Percentiles rank a stretch among this genome's conserved stretches.
Conservation (phyloP, 2,113 vertebrate species). For the Calidris pugnax region DNA sequence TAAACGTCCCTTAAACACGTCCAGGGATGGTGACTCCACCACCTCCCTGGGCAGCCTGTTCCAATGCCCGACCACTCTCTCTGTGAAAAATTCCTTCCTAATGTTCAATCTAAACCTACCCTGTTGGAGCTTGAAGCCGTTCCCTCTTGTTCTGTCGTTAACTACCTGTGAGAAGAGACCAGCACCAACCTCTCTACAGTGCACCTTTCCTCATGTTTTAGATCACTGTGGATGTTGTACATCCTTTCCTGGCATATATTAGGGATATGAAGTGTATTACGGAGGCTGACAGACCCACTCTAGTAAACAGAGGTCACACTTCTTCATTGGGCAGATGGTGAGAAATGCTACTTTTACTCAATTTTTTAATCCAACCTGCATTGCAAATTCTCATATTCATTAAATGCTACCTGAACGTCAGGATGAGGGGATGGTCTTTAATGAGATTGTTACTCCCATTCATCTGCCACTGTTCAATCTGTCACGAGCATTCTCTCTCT, state of each 20-base stretch:
- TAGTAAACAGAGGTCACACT: not conserved
- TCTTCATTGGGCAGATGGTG: not conserved
- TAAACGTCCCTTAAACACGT: no score
- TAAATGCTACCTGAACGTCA: not conserved
- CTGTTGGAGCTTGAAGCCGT: no score
- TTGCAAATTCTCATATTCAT: not conserved
- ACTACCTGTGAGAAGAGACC: no score
- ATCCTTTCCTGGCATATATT: not conserved
- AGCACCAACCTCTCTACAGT: no score
- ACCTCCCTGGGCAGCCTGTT: no score
- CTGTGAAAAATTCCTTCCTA: no score
- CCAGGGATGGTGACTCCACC: no score
- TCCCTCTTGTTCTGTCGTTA: no score
- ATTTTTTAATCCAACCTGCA: not conserved
- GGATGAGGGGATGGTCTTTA: not conserved
- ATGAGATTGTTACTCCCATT: not conserved
- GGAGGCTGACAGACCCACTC: not conserved
- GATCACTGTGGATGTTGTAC: not conserved
- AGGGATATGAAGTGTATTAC: not conserved
- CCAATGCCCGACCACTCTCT: no score
- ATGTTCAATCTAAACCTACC: no score
- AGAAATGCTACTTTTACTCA: not conserved
- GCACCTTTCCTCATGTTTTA: not conserved
- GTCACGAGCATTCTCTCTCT: not conserved
- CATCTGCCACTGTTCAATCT: not conserved